Evolutionary conservation across 2,888 invertebrate species (phyloP).

Genomic region (Aelia acuminata): DNA sequence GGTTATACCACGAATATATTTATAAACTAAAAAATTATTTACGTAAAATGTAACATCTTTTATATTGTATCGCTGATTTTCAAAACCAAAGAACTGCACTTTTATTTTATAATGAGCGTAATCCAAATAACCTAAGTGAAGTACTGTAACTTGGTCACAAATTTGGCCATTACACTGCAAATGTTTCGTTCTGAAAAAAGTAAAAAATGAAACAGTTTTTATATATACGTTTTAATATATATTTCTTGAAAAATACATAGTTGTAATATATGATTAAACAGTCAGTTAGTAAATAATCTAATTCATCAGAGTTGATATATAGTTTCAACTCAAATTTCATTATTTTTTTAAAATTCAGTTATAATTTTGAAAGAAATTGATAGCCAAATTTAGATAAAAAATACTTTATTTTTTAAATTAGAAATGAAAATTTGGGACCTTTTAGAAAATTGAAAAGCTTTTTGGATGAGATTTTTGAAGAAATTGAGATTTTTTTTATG

Average conservation of each 20-base stretch:
- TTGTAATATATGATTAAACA: background rate
- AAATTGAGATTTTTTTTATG: too few species aligned
- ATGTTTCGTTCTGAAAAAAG: conserved; percentile 79
- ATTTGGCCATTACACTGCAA: conserved; percentile 84
- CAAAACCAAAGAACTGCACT: conserved; percentile 86
- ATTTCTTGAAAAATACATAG: background rate
- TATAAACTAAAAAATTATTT: conserved; percentile 69
- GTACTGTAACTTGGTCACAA: conserved; percentile 89
- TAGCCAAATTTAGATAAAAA: background rate
- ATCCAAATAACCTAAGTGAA: conserved; percentile 91
- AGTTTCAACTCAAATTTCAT: background rate
- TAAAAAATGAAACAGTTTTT: background rate
- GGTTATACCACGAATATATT: background rate
- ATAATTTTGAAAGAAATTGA: background rate
- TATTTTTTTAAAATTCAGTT: background rate
- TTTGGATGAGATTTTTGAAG: too few species aligned
- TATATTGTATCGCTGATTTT: conserved; percentile 87
- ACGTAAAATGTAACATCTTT: conserved; percentile 88
- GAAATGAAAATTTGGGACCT: too few species aligned
- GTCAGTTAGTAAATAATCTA: background rate
- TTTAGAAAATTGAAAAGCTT: too few species aligned
- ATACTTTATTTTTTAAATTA: too few species aligned
- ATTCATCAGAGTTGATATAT: background rate
- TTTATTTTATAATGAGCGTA: conserved; percentile 90
- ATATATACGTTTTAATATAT: background rate